Percentiles rank a stretch among this genome's conserved stretches.
These are phyloP conservation scores for Dendroctonus ponderosae DNA, from an alignment of 1,140 invertebrate genomes.

Conservation along the genomic window DNA sequence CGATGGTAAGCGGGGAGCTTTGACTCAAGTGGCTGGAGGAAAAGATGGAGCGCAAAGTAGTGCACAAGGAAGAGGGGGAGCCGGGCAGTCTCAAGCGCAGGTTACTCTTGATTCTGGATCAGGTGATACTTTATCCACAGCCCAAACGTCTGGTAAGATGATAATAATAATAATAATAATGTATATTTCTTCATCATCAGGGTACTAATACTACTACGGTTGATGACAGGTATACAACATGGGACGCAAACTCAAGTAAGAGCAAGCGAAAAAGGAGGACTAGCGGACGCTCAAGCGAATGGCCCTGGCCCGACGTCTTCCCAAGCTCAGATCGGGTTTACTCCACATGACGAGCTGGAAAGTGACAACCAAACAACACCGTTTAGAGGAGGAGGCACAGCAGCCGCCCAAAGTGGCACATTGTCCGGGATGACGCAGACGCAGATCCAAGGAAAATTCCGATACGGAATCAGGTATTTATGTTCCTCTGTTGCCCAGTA, in stretches of 20 bases:
- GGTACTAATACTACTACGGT: not conserved
- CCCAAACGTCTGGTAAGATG: slow-evolving; percentile 67
- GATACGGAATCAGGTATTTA: slow-evolving; percentile 65
- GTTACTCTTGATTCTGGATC: slow-evolving; percentile 70
- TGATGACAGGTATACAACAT: slow-evolving; percentile 55
- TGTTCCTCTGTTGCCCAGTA: not conserved
- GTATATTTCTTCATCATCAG: not conserved
- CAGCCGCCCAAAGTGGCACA: slow-evolving; percentile 72
- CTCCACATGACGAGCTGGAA: slow-evolving; percentile 63
- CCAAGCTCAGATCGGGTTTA: slow-evolving; percentile 82
- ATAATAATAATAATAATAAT: too few species aligned
- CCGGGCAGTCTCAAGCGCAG: slow-evolving; percentile 74
- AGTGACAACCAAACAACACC: slow-evolving; percentile 53
- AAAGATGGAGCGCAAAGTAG: slow-evolving; percentile 71
- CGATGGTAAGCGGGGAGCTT: slow-evolving; percentile 69
- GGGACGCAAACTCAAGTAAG: slow-evolving; percentile 74
- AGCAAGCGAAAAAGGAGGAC: slow-evolving; percentile 73
- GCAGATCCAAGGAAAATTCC: slow-evolving; percentile 73
- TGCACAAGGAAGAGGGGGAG: slow-evolving; percentile 69
- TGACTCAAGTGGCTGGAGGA: slow-evolving; percentile 70
- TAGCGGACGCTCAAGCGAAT: slow-evolving; percentile 79
- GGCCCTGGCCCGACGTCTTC: slow-evolving; percentile 79
- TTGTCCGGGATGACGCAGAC: slow-evolving; percentile 74
- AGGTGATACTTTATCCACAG: slow-evolving; percentile 68
- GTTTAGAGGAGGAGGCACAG: slow-evolving; percentile 71